These are phyloP conservation scores for Volucella inanis DNA, from an alignment of 2,888 invertebrate species.

Conservation along the genomic window DNA sequence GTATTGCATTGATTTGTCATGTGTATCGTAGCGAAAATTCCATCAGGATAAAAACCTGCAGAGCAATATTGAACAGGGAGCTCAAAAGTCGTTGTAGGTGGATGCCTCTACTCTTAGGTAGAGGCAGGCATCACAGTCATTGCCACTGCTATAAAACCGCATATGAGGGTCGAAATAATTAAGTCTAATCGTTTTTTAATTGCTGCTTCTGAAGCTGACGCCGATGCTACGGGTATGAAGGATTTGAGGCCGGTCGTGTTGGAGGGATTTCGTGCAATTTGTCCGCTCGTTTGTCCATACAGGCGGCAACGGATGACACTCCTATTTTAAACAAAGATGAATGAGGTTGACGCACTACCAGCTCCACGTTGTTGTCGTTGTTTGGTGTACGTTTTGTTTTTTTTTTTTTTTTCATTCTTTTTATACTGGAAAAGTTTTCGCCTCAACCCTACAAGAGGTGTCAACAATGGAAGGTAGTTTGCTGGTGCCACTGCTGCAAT, in stretches of 20 bases:
- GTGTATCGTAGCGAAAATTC: slow-evolving; percentile 66
- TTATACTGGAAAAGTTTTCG: background rate
- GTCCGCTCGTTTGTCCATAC: slow-evolving; percentile 70
- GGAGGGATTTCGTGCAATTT: slow-evolving; percentile 63
- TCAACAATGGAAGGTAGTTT: slow-evolving; percentile 54
- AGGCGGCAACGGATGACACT: slow-evolving; percentile 71
- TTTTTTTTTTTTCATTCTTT: slow-evolving; percentile 28
- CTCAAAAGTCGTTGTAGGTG: background rate
- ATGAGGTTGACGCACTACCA: slow-evolving; percentile 60
- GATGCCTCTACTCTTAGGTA: background rate
- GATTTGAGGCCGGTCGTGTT: slow-evolving; percentile 11
- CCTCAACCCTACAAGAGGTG: slow-evolving; percentile 51
- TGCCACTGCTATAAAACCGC: slow-evolving; percentile 41
- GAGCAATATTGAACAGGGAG: background rate
- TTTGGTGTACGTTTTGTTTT: slow-evolving; percentile 7
- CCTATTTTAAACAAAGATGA: slow-evolving; percentile 72
- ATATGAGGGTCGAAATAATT: slow-evolving; percentile 70
- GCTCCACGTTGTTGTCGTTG: slow-evolving; percentile 43
- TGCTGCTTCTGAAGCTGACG: slow-evolving; percentile 64
- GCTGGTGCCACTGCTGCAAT: slow-evolving; percentile 32
- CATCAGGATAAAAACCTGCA: slow-evolving; percentile 34
- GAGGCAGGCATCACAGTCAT: background rate
- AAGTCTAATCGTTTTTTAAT: slow-evolving; percentile 74
- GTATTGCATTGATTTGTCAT: slow-evolving; percentile 68
- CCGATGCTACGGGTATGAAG: background rate